A percentile compares a stretch with the other conserved stretches of the same genome.
These are phyloP conservation scores for Orchesella cincta DNA, from an alignment of 1,140 invertebrate species.

Conservation along the genomic window DNA sequence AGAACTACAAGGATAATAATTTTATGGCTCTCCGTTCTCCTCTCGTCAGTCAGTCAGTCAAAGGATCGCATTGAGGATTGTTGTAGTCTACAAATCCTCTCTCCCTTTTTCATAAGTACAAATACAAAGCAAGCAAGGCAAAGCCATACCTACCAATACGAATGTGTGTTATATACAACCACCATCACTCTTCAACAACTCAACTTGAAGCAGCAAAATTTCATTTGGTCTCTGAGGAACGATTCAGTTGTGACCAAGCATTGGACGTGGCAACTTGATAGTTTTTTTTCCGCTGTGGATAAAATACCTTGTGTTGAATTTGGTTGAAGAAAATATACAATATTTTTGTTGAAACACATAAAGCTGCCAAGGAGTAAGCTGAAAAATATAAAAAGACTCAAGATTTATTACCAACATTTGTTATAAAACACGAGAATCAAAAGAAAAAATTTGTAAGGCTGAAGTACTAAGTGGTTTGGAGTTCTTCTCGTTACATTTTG, in stretches of 20 bases:
- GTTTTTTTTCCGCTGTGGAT: background rate
- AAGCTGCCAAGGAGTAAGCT: constrained; percentile 9
- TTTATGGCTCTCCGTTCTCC: constrained; percentile 15
- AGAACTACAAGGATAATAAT: constrained; percentile 14
- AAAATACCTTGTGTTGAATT: background rate
- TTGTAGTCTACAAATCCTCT: too few relatives aligned
- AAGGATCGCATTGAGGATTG: background rate
- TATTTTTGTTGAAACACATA: background rate
- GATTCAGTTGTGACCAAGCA: constrained; percentile 29
- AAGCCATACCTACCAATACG: too few relatives aligned
- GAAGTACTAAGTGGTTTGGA: too few relatives aligned
- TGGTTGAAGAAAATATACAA: background rate
- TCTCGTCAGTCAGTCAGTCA: constrained; percentile 21
- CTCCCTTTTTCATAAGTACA: too few relatives aligned
- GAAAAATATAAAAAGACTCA: background rate
- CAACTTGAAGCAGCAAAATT: constrained; percentile 25
- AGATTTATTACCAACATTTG: constrained; percentile 16
- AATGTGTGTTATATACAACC: too few relatives aligned
- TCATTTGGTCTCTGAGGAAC: constrained; percentile 29
- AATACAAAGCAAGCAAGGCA: background rate
- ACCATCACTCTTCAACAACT: too few relatives aligned
- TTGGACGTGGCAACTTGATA: constrained; percentile 23
- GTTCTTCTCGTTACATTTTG: too few relatives aligned
- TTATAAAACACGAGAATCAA: background rate
- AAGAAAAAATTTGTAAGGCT: background rate